A percentile compares a stretch with the other conserved stretches of the same genome.
These are phyloP conservation scores for Caenorhabditis angaria DNA, from an alignment of 2,888 invertebrate genomes.

Conservation along the genomic window DNA sequence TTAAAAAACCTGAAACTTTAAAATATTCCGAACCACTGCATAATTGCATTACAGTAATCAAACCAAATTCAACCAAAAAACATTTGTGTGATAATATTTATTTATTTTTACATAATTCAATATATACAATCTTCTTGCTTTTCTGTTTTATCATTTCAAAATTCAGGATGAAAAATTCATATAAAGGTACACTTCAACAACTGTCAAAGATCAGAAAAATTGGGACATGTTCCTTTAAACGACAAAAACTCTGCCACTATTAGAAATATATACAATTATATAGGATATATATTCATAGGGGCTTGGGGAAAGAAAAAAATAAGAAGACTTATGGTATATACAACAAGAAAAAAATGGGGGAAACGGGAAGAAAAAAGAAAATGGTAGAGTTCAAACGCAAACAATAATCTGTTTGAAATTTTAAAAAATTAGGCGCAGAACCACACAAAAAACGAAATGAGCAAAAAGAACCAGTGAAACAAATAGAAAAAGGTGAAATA, in stretches of 20 bases:
- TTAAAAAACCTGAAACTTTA: no score
- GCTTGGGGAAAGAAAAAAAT: no score
- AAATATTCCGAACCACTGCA: not conserved
- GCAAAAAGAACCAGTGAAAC: not conserved
- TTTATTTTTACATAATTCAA: constrained; percentile 4
- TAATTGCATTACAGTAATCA: not conserved
- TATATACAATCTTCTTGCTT: not conserved
- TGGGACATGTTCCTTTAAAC: not conserved
- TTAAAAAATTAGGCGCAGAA: not conserved
- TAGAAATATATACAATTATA: no score
- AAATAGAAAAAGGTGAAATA: not conserved
- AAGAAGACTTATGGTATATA: not conserved
- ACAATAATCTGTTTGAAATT: not conserved
- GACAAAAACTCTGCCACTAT: not conserved
- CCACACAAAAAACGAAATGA: not conserved
- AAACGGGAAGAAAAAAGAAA: not conserved
- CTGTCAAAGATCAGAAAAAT: not conserved
- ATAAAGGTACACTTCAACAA: constrained; percentile 1
- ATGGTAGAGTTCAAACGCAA: no score
- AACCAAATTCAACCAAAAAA: not conserved
- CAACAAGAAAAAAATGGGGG: not conserved
- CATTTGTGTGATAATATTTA: not conserved
- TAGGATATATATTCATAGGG: no score
- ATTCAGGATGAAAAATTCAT: not conserved
- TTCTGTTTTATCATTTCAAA: not conserved